Evolutionary conservation across 2,113 vertebrate species (phyloP).

Genomic region (Parus major): DNA sequence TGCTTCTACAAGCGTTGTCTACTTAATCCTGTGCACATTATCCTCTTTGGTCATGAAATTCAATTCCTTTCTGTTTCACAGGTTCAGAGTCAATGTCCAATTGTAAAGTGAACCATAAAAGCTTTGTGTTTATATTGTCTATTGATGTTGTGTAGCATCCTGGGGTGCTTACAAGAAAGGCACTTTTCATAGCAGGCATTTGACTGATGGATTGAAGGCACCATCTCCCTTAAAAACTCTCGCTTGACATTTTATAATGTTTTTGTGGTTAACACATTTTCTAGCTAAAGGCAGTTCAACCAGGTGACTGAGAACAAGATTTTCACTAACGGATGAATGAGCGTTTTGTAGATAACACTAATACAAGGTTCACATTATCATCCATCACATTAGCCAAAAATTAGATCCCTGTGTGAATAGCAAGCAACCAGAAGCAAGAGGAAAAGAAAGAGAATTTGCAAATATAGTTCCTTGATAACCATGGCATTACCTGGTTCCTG

Average conservation of each 20-base stretch:
- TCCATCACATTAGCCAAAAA: neutral
- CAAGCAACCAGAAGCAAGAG: neutral
- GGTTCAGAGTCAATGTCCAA: slow-evolving; percentile 50
- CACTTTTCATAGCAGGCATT: slow-evolving; percentile 29
- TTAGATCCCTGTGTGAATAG: neutral
- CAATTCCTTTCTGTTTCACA: slow-evolving; percentile 59
- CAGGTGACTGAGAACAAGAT: neutral
- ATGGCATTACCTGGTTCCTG: neutral
- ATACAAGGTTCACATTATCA: neutral
- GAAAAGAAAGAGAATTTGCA: neutral
- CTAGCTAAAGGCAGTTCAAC: slow-evolving; percentile 10
- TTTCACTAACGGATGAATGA: neutral
- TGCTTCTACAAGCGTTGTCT: neutral
- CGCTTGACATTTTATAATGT: neutral
- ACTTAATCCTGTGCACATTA: slow-evolving; percentile 32
- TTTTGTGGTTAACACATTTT: slow-evolving; percentile 51
- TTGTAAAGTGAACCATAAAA: slow-evolving; percentile 61
- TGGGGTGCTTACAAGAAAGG: slow-evolving; percentile 41
- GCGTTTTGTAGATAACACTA: neutral
- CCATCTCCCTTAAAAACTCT: slow-evolving; percentile 9
- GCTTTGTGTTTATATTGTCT: slow-evolving; percentile 46
- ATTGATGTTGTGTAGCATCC: slow-evolving; percentile 35
- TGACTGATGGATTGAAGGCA: slow-evolving; percentile 57
- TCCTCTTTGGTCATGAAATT: slow-evolving; percentile 39
- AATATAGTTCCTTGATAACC: neutral